These are phyloP conservation scores for Caenorhabditis sp. DNA, from an alignment of 2,888 invertebrate genomes.

Conservation along the genomic window DNA sequence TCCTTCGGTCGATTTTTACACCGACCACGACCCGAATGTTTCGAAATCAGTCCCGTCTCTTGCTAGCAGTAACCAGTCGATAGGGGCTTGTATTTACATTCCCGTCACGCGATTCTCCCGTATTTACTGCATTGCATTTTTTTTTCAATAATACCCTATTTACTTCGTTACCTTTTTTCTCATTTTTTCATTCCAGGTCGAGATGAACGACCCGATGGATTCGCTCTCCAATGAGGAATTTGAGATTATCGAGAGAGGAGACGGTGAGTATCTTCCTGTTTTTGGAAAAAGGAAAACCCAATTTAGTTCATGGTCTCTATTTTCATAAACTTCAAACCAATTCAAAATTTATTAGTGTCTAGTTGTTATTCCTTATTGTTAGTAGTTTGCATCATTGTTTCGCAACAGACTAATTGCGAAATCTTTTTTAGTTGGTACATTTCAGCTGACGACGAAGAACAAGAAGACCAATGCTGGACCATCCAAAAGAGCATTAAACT, in stretches of 20 bases:
- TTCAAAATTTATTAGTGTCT: too few species aligned
- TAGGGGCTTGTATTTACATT: constrained; percentile 32
- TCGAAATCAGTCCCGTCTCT: constrained; percentile 46
- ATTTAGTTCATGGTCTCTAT: too few species aligned
- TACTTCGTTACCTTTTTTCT: neutral
- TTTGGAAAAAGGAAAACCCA: too few species aligned
- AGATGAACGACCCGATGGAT: constrained; percentile 46
- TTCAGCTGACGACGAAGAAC: constrained; percentile 42
- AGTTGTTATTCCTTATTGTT: too few species aligned
- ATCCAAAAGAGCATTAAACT: constrained; percentile 63
- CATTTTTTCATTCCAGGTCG: neutral
- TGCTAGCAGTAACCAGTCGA: constrained; percentile 43
- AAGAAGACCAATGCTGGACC: constrained; percentile 37
- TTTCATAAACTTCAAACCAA: too few species aligned
- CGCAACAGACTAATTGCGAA: too few species aligned
- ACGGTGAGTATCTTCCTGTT: constrained; percentile 10
- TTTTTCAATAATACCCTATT: constrained; percentile 7
- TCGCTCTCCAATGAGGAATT: constrained; percentile 50
- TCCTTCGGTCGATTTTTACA: constrained; percentile 42
- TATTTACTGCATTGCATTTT: constrained; percentile 9
- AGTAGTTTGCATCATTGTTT: neutral
- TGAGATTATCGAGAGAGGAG: constrained; percentile 41
- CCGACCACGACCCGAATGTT: constrained; percentile 41
- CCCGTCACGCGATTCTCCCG: constrained; percentile 27
- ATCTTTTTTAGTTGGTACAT: too few species aligned